Percentiles rank a stretch among this genome's conserved stretches.
phyloP scores from a whole-genome alignment of 2,888 invertebrate species.

The Minunthozetes semirufus region DNA sequence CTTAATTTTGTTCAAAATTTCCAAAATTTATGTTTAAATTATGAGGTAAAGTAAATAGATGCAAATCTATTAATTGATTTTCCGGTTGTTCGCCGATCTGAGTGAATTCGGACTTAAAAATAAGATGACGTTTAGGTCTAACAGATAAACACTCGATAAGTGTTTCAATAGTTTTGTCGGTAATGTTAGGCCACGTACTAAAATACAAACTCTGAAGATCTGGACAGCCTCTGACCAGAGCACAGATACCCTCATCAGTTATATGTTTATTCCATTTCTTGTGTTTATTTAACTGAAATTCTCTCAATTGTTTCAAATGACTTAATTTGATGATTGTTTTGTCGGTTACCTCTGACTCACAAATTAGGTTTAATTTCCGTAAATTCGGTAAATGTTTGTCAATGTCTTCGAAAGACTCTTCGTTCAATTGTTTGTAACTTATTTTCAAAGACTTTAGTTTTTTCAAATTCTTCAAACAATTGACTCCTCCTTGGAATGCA shows the following conservation, averaged over 20 bases:
- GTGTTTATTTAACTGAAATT: not conserved
- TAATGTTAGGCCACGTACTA: not conserved
- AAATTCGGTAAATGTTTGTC: not conserved
- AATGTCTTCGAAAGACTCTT: not conserved
- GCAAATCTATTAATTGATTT: too few species aligned
- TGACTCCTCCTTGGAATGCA: not conserved
- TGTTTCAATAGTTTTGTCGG: not conserved
- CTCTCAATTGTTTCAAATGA: not conserved
- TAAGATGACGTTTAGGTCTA: too few species aligned
- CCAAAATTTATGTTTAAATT: too few species aligned
- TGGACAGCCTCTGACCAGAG: not conserved
- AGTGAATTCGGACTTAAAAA: too few species aligned
- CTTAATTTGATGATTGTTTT: not conserved
- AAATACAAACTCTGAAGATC: not conserved
- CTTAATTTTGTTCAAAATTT: too few species aligned
- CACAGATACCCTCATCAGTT: too few species aligned
- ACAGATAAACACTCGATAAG: not conserved
- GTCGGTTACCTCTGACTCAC: not conserved
- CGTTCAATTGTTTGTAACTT: not conserved
- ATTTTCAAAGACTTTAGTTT: not conserved
- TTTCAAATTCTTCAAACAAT: not conserved
- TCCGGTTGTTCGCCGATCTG: too few species aligned
- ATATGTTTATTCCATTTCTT: too few species aligned
- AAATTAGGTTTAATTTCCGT: not conserved
- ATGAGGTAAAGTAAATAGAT: too few species aligned